Percentiles rank a stretch among this genome's conserved stretches.
Conservation (phyloP, 2,797 vertebrate species). For the Esox masquinongy region DNA sequence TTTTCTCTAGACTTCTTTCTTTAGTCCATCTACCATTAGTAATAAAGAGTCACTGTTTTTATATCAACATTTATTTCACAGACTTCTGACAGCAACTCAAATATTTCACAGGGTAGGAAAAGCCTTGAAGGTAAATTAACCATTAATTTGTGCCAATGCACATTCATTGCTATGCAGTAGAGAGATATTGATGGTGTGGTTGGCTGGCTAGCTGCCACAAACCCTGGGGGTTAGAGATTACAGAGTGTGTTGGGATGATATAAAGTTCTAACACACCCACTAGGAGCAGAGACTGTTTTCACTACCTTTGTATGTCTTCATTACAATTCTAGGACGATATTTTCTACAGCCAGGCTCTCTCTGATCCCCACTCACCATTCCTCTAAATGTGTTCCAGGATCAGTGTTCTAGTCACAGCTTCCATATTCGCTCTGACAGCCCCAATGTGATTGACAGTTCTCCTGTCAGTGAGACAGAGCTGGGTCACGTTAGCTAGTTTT, state of each 20-base stretch:
- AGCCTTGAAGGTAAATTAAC: not conserved
- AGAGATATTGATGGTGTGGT: not conserved
- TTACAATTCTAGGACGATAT: not conserved
- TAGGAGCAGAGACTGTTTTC: slow-evolving; percentile 31
- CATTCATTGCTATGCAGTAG: not conserved
- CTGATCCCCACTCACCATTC: not conserved
- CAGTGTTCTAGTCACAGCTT: not conserved
- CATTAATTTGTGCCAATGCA: not conserved
- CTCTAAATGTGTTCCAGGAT: not conserved
- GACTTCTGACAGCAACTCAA: not conserved
- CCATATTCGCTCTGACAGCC: not conserved
- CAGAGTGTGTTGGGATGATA: slow-evolving; percentile 49
- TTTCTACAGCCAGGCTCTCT: not conserved
- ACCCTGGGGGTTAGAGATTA: slow-evolving; percentile 23
- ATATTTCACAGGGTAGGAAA: not conserved
- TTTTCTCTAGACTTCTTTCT: not conserved
- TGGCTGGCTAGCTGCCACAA: slow-evolving; percentile 3
- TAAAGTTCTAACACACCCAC: slow-evolving; percentile 44
- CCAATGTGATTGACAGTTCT: not conserved
- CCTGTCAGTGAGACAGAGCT: not conserved
- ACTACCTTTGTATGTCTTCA: not conserved
- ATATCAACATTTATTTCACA: not conserved
- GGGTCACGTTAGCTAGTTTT: not conserved
- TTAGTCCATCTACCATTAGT: not conserved
- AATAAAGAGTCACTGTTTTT: not conserved